phyloP scores from a whole-genome alignment of 2,113 vertebrate species.

The Sinosuthora webbiana region DNA sequence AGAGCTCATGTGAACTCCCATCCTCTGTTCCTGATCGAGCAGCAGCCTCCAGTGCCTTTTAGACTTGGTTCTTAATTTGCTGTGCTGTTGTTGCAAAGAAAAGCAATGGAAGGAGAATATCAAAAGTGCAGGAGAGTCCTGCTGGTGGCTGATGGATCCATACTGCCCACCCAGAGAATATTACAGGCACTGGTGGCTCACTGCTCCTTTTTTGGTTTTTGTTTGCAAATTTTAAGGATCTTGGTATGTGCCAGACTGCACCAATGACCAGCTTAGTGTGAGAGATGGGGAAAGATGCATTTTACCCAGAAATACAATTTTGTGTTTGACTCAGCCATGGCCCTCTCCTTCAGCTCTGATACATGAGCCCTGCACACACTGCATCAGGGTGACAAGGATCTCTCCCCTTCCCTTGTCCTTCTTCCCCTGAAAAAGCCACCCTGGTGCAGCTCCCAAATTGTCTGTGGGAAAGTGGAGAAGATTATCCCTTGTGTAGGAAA shows the following conservation, averaged over 20 bases:
- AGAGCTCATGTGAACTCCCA: background rate
- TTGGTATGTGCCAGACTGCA: background rate
- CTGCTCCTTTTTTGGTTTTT: background rate
- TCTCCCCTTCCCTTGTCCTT: background rate
- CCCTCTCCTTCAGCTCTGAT: background rate
- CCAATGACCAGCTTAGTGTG: rapidly evolving
- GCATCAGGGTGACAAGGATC: no score
- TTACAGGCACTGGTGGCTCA: background rate
- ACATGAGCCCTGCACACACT: rapidly evolving
- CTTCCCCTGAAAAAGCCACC: background rate
- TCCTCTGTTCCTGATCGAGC: rapidly evolving
- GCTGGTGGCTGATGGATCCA: background rate
- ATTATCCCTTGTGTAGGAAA: background rate
- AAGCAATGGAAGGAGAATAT: background rate
- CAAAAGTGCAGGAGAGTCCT: background rate
- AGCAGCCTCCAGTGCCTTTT: background rate
- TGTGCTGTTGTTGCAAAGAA: background rate
- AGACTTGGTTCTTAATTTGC: background rate
- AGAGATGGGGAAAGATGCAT: background rate
- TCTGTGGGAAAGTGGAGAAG: background rate
- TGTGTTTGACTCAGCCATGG: background rate
- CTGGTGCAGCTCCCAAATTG: background rate
- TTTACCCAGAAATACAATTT: background rate
- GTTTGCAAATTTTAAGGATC: background rate
- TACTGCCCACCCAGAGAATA: background rate